phyloP scores from a whole-genome alignment of 2,113 vertebrate genomes.

The Lasiurus cinereus region DNA sequence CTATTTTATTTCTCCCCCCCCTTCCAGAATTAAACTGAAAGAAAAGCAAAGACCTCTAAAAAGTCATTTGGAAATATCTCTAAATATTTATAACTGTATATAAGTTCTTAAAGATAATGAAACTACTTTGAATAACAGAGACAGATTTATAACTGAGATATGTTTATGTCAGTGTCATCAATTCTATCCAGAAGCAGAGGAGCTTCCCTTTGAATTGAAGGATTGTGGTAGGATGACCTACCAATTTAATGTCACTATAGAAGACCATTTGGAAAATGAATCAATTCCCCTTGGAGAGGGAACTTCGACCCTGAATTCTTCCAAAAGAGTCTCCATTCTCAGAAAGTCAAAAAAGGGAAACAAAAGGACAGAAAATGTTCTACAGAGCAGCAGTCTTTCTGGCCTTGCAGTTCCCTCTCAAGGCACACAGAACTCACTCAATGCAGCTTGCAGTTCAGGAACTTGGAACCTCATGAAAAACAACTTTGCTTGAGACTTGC shows the following conservation, averaged over 20 bases:
- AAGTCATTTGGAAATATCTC: conserved; percentile 18
- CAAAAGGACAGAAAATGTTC: background rate
- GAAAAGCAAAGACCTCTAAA: background rate
- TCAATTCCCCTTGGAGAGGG: background rate
- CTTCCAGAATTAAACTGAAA: conserved; percentile 47
- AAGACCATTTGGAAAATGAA: conserved; percentile 70
- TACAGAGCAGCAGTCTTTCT: background rate
- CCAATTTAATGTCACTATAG: conserved; percentile 87
- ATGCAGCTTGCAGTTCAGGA: background rate
- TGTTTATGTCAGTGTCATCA: background rate
- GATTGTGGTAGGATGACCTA: conserved; percentile 84
- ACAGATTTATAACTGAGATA: background rate
- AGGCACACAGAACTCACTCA: background rate
- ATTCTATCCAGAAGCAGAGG: background rate
- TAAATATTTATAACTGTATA: background rate
- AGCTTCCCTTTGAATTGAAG: background rate
- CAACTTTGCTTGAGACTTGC: conserved; percentile 70
- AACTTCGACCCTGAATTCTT: conserved; percentile 5
- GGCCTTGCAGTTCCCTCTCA: accelerated
- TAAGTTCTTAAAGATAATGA: background rate
- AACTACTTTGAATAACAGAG: background rate
- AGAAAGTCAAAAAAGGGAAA: conserved; percentile 45
- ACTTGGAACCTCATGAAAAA: background rate
- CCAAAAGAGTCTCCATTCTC: conserved; percentile 17
- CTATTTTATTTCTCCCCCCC: background rate